phyloP scores from a whole-genome alignment of 1,140 invertebrate genomes.

The Oncopodura yosiiana region DNA sequence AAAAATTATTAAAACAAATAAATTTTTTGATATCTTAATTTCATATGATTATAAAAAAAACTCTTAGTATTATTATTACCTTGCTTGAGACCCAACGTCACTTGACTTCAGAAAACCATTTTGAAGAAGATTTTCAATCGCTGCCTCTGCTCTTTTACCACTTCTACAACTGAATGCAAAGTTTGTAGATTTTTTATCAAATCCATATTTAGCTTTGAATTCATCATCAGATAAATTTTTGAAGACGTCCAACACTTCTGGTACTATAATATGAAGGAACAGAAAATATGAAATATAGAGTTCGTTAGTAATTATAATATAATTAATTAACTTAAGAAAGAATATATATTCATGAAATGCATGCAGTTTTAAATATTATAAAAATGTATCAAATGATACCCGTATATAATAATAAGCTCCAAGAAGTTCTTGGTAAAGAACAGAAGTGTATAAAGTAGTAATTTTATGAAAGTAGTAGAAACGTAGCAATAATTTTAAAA shows the following conservation, averaged over 20 bases:
- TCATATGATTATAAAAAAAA: not conserved
- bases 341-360: not conserved
- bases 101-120: not conserved
- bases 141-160: conserved; percentile 24
- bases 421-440: not conserved
- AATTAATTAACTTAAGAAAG: not conserved
- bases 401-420: not conserved
- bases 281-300: too few species aligned
- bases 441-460: not conserved
- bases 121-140: conserved; percentile 17
- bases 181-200: conserved; percentile 17
- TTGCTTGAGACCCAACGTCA: not conserved
- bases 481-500: not conserved
- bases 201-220: conserved; percentile 26
- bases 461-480: not conserved
- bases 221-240: conserved; percentile 21
- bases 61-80: not conserved
- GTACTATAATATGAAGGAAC: conserved; percentile 18
- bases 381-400: not conserved
- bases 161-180: conserved; percentile 25
- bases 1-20: not conserved
- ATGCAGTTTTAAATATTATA: not conserved
- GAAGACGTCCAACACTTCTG: conserved; percentile 29
- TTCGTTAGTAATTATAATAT: not conserved
- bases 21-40: not conserved